Conservation (phyloP, 2,113 vertebrate species). For the Galbula dea region DNA sequence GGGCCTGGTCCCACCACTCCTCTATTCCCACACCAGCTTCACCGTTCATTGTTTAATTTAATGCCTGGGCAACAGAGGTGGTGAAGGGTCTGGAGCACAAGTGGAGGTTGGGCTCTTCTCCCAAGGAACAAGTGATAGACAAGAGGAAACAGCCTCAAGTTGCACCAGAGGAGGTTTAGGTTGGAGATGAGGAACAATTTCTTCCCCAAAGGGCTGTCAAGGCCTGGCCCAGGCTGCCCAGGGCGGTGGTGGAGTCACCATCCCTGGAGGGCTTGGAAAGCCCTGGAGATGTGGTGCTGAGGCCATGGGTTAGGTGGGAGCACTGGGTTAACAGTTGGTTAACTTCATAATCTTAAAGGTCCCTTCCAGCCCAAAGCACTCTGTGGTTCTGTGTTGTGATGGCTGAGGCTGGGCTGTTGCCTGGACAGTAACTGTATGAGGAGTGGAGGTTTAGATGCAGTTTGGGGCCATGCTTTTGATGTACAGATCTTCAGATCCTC, state of each 20-base stretch:
- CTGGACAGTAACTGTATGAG: background rate
- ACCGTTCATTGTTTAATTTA: background rate
- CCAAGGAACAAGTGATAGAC: no score
- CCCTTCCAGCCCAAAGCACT: no score
- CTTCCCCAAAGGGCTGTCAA: no score
- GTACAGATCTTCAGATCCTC: background rate
- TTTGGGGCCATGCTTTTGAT: accelerated
- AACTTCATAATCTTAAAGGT: background rate
- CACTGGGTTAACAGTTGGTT: background rate
- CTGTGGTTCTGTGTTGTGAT: background rate
- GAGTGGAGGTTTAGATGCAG: no score
- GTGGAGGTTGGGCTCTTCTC: no score
- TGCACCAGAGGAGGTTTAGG: no score
- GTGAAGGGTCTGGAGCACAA: no score
- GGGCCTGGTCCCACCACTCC: background rate
- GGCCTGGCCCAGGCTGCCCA: no score
- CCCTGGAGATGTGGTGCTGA: background rate
- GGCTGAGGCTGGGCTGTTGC: background rate
- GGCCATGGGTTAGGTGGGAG: background rate
- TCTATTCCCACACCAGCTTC: background rate
- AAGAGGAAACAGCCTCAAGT: no score
- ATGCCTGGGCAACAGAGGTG: no score
- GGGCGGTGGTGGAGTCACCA: no score
- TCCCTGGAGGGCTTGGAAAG: background rate
- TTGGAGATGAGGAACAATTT: no score